phyloP scores from a whole-genome alignment of 1,140 invertebrate species.

The Bicyclus anynana region DNA sequence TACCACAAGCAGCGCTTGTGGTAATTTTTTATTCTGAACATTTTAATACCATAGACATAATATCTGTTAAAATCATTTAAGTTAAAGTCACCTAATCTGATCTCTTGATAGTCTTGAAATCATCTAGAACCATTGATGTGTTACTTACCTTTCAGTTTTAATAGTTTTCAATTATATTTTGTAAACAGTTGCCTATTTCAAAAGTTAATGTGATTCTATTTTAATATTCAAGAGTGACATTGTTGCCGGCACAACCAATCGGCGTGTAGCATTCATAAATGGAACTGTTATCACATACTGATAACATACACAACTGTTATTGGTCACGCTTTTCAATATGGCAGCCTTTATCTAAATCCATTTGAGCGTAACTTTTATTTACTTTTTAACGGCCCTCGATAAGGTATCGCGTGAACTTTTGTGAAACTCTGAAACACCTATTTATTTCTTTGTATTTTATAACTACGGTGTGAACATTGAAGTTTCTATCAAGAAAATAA shows the following conservation, averaged over 20 bases:
- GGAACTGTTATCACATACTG: conserved; percentile 59
- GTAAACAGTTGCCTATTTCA: conserved; percentile 50
- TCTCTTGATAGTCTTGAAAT: no score
- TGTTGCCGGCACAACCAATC: conserved; percentile 46
- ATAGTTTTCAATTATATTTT: neutral
- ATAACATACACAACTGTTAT: conserved; percentile 51
- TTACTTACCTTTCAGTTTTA: no score
- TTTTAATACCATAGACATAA: no score
- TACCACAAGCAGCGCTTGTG: no score
- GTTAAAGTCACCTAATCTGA: no score
- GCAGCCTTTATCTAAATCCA: conserved; percentile 48
- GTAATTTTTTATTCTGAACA: no score
- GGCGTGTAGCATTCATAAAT: conserved; percentile 49
- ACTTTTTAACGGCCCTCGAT: conserved; percentile 20
- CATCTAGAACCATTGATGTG: no score
- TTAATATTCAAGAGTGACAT: conserved; percentile 43
- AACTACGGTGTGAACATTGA: neutral
- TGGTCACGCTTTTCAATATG: conserved; percentile 65
- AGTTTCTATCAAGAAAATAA: neutral
- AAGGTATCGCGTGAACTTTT: neutral
- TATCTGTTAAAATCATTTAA: no score
- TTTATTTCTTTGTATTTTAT: neutral
- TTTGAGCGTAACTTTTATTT: conserved; percentile 29
- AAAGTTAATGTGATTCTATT: conserved; percentile 44
- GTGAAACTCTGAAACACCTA: neutral